Conservation (phyloP, 2,797 vertebrate genomes). For the Hoplostethus mediterraneus region DNA sequence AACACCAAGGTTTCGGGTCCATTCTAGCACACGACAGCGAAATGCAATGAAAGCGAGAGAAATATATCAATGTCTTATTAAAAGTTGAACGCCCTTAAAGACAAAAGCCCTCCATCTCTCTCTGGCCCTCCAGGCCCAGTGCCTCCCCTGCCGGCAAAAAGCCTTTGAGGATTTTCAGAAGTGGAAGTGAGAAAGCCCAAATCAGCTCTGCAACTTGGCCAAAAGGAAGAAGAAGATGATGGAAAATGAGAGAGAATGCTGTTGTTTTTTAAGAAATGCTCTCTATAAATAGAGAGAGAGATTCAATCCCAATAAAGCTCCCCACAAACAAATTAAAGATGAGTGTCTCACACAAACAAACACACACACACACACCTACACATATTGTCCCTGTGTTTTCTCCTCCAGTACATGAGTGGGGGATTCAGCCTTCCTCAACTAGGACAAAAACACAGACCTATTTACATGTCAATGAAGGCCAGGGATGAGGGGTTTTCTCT, state of each 20-base stretch:
- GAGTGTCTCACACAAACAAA: not conserved
- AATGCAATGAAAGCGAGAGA: constrained; percentile 43
- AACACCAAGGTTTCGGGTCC: constrained; percentile 18
- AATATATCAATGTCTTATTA: constrained; percentile 56
- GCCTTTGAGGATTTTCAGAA: constrained; percentile 53
- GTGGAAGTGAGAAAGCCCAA: not conserved
- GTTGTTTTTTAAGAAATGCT: constrained; percentile 36
- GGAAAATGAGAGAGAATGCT: constrained; percentile 44
- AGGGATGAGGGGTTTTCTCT: constrained; percentile 30
- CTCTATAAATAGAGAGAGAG: not conserved
- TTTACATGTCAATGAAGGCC: constrained; percentile 79
- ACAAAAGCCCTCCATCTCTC: constrained; percentile 53
- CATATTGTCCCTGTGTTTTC: constrained; percentile 31
- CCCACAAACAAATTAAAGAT: too few species aligned
- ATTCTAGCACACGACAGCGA: constrained; percentile 56
- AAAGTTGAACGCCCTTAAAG: constrained; percentile 58
- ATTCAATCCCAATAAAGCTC: constrained; percentile 9
- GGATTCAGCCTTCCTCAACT: constrained; percentile 63
- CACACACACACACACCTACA: constrained; percentile 15
- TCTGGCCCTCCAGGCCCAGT: constrained; percentile 51
- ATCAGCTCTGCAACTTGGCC: not conserved
- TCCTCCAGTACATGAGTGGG: constrained; percentile 48
- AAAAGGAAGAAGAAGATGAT: constrained; percentile 5
- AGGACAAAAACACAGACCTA: constrained; percentile 78
- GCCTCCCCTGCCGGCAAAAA: constrained; percentile 53